Evolutionary conservation across 2,797 vertebrate genomes (phyloP), one percentile per base, ranked within the genome.

Genomic region (Eulemur coronatus): DNA sequence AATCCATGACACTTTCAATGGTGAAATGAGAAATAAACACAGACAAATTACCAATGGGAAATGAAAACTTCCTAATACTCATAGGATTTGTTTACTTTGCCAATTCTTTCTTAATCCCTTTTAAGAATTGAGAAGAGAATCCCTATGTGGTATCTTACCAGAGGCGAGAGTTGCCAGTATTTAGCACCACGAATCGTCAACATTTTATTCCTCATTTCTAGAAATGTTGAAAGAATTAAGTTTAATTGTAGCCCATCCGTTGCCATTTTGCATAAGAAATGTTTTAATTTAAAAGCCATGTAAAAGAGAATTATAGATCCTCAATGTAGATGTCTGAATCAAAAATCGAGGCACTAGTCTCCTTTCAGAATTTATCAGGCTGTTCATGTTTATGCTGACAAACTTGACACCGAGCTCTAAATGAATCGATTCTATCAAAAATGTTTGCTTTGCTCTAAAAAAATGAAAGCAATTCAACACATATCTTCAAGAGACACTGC

Each of bases 381-480:
- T 65, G 26, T 92, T 92, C 30, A 76, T 84, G 26, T 69, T 92
- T 84, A 94, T 82, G 48, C 65, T 84, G 79, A 50, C 0, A 85
- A 85, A 76, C 33, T 95, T 96, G 79, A 91, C 38, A 33, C 48
- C 95, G 78, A 59, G 24, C 0, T 95, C 30, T 50, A 92, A 28
- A 93, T 95, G 17, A 96, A 65, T 65, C 48, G 67, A 52, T 41
- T 87, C 78, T 87, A 91, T 97, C 43, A 96, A 96, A 94, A 97
- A 48, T 88, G 73, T 96, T 95, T 46, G 5, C 24, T 94, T 82
- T 97, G 76, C 38, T 84, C 12, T 75, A 38, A 81, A 90, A 97
- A 97, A 86, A 91, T 95, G 95, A 98, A 79, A 96, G 86, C 75
- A 85, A 55, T 96, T 63, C 76, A 96, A 96, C 76, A 93, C 63